These are phyloP conservation scores for Oasisia sp. DNA, from an alignment of 2,888 invertebrate genomes.

Conservation along the genomic window DNA sequence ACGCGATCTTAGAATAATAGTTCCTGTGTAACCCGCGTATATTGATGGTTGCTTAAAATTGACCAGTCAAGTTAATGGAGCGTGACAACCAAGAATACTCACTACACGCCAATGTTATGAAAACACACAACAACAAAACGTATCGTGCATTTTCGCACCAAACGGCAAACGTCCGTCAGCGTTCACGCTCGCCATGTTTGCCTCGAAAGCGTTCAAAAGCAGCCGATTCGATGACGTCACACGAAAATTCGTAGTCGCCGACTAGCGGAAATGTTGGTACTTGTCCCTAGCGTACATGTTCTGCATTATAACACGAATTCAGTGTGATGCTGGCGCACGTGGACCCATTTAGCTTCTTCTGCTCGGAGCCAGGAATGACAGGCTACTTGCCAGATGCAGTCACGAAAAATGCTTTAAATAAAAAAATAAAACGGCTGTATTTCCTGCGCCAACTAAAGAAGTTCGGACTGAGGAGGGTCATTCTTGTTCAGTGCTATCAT, in stretches of 20 bases:
- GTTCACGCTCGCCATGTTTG: conserved; percentile 17
- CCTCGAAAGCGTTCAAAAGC: conserved; percentile 17
- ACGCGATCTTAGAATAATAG: neutral
- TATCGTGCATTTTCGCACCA: conserved; percentile 17
- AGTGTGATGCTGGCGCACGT: no score
- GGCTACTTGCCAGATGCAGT: no score
- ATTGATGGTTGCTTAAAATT: neutral
- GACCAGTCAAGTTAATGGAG: neutral
- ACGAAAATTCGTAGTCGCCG: neutral
- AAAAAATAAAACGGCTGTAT: no score
- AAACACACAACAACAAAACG: neutral
- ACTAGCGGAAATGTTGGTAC: neutral
- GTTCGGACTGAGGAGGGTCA: no score
- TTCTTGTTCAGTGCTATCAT: no score
- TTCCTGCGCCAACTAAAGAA: no score
- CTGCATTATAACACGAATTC: neutral
- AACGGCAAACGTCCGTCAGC: conserved; percentile 2
- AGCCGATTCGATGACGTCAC: conserved; percentile 17
- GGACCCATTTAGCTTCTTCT: no score
- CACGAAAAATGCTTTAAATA: no score
- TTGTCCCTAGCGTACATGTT: neutral
- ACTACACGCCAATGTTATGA: neutral
- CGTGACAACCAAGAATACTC: conserved; percentile 17
- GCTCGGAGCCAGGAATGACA: no score
- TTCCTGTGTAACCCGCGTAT: neutral